These are phyloP conservation scores for Tridacna gigas DNA, from an alignment of 2,888 invertebrate genomes.

Conservation along the genomic window DNA sequence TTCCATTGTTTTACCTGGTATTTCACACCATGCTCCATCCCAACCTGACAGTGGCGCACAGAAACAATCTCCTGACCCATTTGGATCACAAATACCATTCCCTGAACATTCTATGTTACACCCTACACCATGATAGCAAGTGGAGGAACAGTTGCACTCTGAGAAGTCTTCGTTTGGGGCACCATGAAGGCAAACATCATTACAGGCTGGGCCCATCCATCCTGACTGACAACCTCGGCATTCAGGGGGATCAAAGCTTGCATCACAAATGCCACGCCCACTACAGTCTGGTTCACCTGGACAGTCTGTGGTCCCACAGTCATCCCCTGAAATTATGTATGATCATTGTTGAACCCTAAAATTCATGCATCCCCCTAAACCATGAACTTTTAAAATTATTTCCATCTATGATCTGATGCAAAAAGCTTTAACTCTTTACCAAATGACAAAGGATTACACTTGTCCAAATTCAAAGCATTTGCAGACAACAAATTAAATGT, in stretches of 20 bases:
- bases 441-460: too few relatives aligned
- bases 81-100: constrained; percentile 69
- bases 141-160: constrained; percentile 70
- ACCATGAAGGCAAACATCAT: constrained; percentile 71
- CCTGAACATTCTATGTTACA: constrained; percentile 76
- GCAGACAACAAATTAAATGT: too few relatives aligned
- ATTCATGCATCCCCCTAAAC: background rate
- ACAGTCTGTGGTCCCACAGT: constrained; percentile 71
- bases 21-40: constrained; percentile 73
- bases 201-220: constrained; percentile 75
- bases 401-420: too few relatives aligned
- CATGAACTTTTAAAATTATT: too few relatives aligned
- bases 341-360: background rate
- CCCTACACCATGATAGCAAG: constrained; percentile 74
- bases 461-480: too few relatives aligned
- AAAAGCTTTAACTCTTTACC: too few relatives aligned
- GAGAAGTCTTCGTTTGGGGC: constrained; percentile 53
- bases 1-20: constrained; percentile 52
- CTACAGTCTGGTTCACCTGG: constrained; percentile 76
- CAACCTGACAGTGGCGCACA: constrained; percentile 74
- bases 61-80: constrained; percentile 60
- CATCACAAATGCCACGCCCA: constrained; percentile 69
- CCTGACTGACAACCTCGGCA: constrained; percentile 72
- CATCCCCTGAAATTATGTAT: constrained; percentile 60
- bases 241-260: constrained; percentile 65